Evolutionary conservation across 2,113 vertebrate genomes (phyloP).

Genomic region (Alouatta palliata): DNA sequence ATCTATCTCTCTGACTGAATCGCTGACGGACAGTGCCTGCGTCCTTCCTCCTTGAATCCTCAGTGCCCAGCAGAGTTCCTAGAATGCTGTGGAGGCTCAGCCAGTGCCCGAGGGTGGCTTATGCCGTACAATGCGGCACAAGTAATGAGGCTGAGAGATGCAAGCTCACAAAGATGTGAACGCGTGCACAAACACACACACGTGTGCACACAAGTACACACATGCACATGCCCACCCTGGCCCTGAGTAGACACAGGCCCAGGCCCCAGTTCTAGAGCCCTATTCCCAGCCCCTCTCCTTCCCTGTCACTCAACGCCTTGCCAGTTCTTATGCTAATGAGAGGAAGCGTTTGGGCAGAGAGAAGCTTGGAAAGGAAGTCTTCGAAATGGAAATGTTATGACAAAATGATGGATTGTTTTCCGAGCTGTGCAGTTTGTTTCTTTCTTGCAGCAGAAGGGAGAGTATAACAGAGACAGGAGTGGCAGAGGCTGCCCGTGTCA

Average conservation of each 20-base stretch:
- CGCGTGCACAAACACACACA: accelerated
- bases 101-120: neutral
- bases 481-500: neutral
- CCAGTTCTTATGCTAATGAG: constrained; percentile 58
- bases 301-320: neutral
- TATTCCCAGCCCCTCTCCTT: neutral
- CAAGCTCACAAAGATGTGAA: accelerated
- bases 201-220: accelerated
- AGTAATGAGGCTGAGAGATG: neutral
- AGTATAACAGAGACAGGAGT: neutral
- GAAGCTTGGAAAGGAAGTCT: constrained; percentile 62
- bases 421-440: constrained; percentile 61
- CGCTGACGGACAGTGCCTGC: neutral
- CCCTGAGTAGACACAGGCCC: neutral
- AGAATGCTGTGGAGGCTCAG: neutral
- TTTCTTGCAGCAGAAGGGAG: constrained; percentile 18
- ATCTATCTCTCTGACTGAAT: neutral
- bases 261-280: neutral
- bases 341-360: constrained; percentile 57
- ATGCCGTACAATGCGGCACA: neutral
- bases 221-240: accelerated
- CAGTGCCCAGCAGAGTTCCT: neutral
- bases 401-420: constrained; percentile 79
- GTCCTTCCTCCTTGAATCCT: neutral
- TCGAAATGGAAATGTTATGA: constrained; percentile 80